Evolutionary conservation across 2,797 vertebrate species (phyloP).

Genomic region (Pogonophryne albipinna): DNA sequence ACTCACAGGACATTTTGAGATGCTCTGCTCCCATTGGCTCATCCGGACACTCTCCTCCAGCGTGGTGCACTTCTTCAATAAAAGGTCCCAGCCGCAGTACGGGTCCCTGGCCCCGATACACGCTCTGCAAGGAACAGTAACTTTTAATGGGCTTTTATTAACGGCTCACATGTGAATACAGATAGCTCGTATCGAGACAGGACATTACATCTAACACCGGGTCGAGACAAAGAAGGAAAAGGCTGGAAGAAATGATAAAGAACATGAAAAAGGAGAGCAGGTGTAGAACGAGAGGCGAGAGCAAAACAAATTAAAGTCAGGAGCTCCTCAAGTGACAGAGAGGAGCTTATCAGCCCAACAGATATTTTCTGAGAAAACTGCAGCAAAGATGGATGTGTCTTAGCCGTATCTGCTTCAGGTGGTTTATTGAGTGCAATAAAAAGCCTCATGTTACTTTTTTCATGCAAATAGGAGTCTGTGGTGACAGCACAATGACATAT

Average conservation of each 20-base stretch:
- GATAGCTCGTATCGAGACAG: conserved; percentile 18
- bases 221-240: conserved; percentile 24
- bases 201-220: conserved; percentile 41
- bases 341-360: conserved; percentile 44
- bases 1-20: conserved; percentile 94
- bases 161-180: conserved; percentile 36
- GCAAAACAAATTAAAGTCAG: conserved; percentile 15
- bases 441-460: conserved; percentile 64
- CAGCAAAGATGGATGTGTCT: conserved; percentile 46
- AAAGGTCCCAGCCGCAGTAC: conserved; percentile 96
- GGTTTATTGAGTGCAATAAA: conserved; percentile 66
- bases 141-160: conserved; percentile 46
- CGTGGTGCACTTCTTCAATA: conserved; percentile 94
- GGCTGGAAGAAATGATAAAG: conserved; percentile 43
- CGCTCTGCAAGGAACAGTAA: conserved; percentile 78
- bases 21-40: conserved; percentile 97
- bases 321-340: conserved; percentile 14
- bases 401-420: conserved; percentile 46
- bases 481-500: conserved; percentile 66
- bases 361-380: conserved; percentile 41
- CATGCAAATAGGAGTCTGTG: conserved; percentile 57
- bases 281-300: conserved; percentile 13
- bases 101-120: conserved; percentile 96
- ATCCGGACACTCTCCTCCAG: conserved; percentile 96
- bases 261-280: not conserved